A percentile compares a stretch with the other conserved stretches of the same genome.
These are phyloP conservation scores for Stenodera caucasica DNA, from an alignment of 2,888 invertebrate genomes.

Conservation along the genomic window DNA sequence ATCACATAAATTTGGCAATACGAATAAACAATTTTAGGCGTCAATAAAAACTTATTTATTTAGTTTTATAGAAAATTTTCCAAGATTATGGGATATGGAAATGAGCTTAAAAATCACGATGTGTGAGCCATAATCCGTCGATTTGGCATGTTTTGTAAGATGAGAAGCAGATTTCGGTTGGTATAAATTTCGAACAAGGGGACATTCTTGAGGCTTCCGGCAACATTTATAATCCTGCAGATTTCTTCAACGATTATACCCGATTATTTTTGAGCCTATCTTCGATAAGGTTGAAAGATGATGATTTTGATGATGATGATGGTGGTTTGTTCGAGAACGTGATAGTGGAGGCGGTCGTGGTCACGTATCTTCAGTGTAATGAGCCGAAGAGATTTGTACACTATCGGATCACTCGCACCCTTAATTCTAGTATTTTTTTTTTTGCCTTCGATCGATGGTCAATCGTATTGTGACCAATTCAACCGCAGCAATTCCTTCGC, in stretches of 20 bases:
- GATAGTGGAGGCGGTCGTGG: conserved; percentile 25
- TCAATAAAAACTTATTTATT: too few relatives aligned
- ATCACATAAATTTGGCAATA: conserved; percentile 6
- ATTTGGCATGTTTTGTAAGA: conserved; percentile 29
- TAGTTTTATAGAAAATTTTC: too few relatives aligned
- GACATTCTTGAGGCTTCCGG: conserved; percentile 40
- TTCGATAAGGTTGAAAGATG: not conserved
- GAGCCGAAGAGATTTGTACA: conserved; percentile 50
- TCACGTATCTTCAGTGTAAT: conserved; percentile 42
- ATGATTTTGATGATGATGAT: not conserved
- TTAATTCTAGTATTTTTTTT: conserved; percentile 16
- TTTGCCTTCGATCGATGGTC: conserved; percentile 31
- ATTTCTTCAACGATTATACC: conserved; percentile 33
- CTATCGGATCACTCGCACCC: conserved; percentile 48
- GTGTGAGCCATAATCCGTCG: conserved; percentile 21
- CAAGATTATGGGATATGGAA: too few relatives aligned
- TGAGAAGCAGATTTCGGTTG: conserved; percentile 34
- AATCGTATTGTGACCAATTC: conserved; percentile 43
- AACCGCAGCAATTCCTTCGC: conserved; percentile 34
- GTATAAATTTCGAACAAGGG: conserved; percentile 20
- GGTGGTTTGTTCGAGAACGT: not conserved
- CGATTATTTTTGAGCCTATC: not conserved
- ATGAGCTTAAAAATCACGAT: conserved; percentile 19
- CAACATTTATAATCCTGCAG: conserved; percentile 40
- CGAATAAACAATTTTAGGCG: not conserved